A percentile compares a stretch with the other conserved stretches of the same genome.
These are phyloP conservation scores for Tiliacea aurago DNA, from an alignment of 2,888 invertebrate species.

Conservation along the genomic window DNA sequence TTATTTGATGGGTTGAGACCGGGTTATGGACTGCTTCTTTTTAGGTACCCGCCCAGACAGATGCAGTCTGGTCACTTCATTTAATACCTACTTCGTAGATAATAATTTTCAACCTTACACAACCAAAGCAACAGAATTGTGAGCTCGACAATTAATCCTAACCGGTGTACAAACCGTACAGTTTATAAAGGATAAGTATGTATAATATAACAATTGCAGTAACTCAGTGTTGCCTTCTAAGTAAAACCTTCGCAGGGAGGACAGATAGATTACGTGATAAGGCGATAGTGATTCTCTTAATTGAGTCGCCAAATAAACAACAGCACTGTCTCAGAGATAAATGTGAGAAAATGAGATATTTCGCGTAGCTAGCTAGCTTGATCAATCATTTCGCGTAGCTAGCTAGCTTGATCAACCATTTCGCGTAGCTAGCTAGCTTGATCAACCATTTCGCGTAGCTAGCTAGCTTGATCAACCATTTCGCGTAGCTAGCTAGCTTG, in stretches of 20 bases:
- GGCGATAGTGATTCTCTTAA: conserved; percentile 50
- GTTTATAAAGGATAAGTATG: background rate
- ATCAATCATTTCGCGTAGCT: background rate
- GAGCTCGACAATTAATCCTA: background rate
- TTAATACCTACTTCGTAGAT: background rate
- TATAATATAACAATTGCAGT: conserved; percentile 12
- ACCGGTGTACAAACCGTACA: background rate
- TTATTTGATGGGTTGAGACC: background rate
- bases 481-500: too few species aligned
- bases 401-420: background rate
- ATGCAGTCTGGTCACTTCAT: background rate
- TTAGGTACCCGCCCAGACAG: too few species aligned
- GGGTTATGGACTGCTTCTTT: too few species aligned
- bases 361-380: background rate
- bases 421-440: too few species aligned
- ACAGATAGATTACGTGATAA: conserved; percentile 60
- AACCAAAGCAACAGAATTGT: background rate
- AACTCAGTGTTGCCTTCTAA: conserved; percentile 30
- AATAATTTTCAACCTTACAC: background rate
- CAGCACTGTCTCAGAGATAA: conserved; percentile 9
- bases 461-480: background rate
- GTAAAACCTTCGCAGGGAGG: conserved; percentile 41
- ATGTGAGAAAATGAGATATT: conserved; percentile 19
- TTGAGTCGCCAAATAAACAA: conserved; percentile 56
- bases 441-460: background rate